Percentiles rank a stretch among this genome's conserved stretches.
These are phyloP conservation scores for Sylvietta virens DNA, from an alignment of 2,113 vertebrate genomes.

Conservation along the genomic window DNA sequence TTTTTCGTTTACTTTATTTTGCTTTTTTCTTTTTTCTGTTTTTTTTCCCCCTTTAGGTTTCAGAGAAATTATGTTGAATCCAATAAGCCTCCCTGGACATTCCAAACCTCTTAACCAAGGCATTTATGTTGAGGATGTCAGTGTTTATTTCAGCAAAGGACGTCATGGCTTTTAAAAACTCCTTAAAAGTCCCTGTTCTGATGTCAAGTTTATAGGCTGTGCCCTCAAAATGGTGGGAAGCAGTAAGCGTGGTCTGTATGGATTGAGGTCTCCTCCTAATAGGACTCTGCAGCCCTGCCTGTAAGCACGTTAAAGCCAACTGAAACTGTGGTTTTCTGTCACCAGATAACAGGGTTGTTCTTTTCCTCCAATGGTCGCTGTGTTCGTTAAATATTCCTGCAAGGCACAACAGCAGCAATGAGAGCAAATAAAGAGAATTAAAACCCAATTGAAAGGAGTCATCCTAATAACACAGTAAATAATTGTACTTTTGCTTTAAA, in stretches of 20 bases:
- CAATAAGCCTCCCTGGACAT: conserved; percentile 86
- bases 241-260: conserved; percentile 71
- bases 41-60: conserved; percentile 82
- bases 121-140: conserved; percentile 87
- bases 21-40: conserved; percentile 77
- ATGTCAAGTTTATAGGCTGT: conserved; percentile 78
- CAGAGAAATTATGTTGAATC: conserved; percentile 89
- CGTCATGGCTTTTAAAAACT: conserved; percentile 85
- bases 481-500: conserved; percentile 73
- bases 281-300: conserved; percentile 69
- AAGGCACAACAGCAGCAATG: conserved; percentile 71
- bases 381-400: conserved; percentile 69
- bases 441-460: conserved; percentile 69
- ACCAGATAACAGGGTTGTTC: conserved; percentile 71
- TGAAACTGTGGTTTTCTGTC: conserved; percentile 64
- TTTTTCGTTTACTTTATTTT: conserved; percentile 79
- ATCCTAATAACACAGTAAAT: conserved; percentile 70
- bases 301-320: conserved; percentile 58
- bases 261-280: conserved; percentile 73
- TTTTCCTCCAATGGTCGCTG: conserved; percentile 70
- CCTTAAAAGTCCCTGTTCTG: conserved; percentile 76
- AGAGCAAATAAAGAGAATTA: conserved; percentile 74
- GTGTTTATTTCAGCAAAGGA: conserved; percentile 88
- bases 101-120: conserved; percentile 85
- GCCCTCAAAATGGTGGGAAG: conserved; percentile 77